Conservation (phyloP, 2,113 vertebrate genomes). For the Indicator maculatus region DNA sequence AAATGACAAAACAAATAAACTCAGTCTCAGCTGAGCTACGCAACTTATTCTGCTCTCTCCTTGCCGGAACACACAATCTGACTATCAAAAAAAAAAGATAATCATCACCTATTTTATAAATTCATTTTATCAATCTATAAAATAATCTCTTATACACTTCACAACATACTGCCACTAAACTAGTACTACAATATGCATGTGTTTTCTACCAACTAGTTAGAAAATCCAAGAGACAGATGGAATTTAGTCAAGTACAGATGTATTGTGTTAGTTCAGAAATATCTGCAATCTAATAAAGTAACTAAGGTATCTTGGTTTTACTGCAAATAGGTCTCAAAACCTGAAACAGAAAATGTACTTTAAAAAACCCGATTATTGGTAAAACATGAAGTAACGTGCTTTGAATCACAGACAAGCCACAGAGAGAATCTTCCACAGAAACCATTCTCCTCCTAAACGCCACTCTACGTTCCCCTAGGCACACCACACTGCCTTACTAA, state of each 20-base stretch:
- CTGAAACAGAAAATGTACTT: not conserved
- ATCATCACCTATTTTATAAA: not conserved
- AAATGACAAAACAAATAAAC: conserved; percentile 53
- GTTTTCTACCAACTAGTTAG: not conserved
- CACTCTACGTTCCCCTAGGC: not conserved
- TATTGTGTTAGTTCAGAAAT: not conserved
- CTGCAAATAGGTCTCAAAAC: not conserved
- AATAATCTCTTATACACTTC: not conserved
- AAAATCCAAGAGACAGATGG: not conserved
- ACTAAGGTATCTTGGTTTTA: not conserved
- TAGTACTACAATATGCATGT: not conserved
- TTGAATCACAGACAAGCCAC: not conserved
- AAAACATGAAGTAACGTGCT: not conserved
- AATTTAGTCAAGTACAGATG: not conserved
- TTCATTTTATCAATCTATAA: not conserved
- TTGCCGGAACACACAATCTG: not conserved
- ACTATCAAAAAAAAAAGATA: not conserved
- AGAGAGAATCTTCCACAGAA: conserved; percentile 13
- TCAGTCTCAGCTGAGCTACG: not conserved
- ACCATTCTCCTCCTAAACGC: not conserved
- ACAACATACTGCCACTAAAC: not conserved
- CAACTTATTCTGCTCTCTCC: not conserved
- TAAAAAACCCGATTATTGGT: not conserved
- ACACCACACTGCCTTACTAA: not conserved
- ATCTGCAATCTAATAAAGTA: not conserved